Conservation (phyloP, 2,113 vertebrate genomes). For the Eolophus roseicapilla region DNA sequence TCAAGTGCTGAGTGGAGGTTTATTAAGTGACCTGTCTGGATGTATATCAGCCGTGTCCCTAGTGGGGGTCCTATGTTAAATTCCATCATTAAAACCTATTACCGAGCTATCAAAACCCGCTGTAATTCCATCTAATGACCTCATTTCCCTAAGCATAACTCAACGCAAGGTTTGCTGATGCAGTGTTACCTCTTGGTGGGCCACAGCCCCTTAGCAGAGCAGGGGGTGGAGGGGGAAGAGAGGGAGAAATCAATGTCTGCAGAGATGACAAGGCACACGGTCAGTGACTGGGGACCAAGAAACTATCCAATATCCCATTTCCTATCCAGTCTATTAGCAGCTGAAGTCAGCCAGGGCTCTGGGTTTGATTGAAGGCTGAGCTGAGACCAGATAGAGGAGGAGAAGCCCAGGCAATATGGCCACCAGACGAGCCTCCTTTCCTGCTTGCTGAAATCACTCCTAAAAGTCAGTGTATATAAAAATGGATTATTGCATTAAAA, state of each 20-base stretch:
- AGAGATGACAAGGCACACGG: conserved; percentile 83
- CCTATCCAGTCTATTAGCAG: conserved; percentile 83
- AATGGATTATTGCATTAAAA: conserved; percentile 79
- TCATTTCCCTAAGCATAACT: conserved; percentile 85
- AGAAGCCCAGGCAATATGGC: conserved; percentile 72
- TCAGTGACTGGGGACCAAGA: conserved; percentile 75
- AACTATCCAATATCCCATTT: conserved; percentile 84
- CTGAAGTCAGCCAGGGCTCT: conserved; percentile 80
- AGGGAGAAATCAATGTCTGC: conserved; percentile 79
- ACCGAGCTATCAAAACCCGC: conserved; percentile 81
- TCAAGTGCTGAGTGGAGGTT: conserved; percentile 67
- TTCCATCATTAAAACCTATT: conserved; percentile 85
- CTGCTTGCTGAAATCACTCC: conserved; percentile 69
- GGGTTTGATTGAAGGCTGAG: conserved; percentile 76
- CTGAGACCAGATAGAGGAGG: conserved; percentile 75
- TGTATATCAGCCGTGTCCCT: conserved; percentile 81
- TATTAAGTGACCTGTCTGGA: conserved; percentile 81
- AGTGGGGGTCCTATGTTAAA: conserved; percentile 77
- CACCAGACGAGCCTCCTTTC: conserved; percentile 69
- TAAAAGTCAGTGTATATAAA: conserved; percentile 61
- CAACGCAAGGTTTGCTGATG: conserved; percentile 67
- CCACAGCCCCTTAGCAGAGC: conserved; percentile 41
- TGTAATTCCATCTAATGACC: conserved; percentile 82
- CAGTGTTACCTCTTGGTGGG: conserved; percentile 30
- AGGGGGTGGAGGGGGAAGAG: conserved; percentile 33